Evolutionary conservation across 1,140 invertebrate species (phyloP), one percentile per base, ranked within the genome.

Genomic region (Drosophila pseudoobscura): DNA sequence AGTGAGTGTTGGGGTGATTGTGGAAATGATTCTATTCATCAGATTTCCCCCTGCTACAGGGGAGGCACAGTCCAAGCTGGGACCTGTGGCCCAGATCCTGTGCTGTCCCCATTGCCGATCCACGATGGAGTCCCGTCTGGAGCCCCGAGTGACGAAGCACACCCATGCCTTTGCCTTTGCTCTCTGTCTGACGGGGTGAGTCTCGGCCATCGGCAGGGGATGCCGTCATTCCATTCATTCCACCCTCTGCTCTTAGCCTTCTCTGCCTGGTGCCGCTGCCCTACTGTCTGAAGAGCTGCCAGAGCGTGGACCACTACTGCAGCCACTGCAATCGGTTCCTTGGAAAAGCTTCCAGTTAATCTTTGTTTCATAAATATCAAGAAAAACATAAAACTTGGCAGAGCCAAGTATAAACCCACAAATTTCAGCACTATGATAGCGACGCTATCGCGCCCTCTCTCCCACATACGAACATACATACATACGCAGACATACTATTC

Each of bases 251-350:
- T 52, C 17, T 2, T 22, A 79, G 76, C 1, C 31, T 79, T 1
- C 31, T 78, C 51, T 93, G 93, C 41, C 87, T 84, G 24, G 54
- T 54, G 15, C 75, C 94, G 92, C 65, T 93, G 92, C 94, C 94
- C 2, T 95, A 95, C 69, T 95, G 93, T 56, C 92, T 94, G 49
- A 93, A 95, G 62, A 93, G 91, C 9, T 95, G 94, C 72, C 90
- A 93, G 73, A 92, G 91, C n/a, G 92, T 92, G 6, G 93, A 94
- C 66, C 95, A 95, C 75, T 94, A 93, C 73, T 95, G 95, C 79
- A 94, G 94, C 5, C 92, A 92, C 43, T 95, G 95, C 73, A 92
- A 92, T 43, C 79, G 92, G 5, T 95, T 92, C 70, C 78, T 95
- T 17, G 95, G 95, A 45, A 90, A 91, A 8, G 94, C 94, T 3